These are phyloP conservation scores for Nysson spinosus DNA, from an alignment of 2,888 invertebrate species.

Conservation along the genomic window DNA sequence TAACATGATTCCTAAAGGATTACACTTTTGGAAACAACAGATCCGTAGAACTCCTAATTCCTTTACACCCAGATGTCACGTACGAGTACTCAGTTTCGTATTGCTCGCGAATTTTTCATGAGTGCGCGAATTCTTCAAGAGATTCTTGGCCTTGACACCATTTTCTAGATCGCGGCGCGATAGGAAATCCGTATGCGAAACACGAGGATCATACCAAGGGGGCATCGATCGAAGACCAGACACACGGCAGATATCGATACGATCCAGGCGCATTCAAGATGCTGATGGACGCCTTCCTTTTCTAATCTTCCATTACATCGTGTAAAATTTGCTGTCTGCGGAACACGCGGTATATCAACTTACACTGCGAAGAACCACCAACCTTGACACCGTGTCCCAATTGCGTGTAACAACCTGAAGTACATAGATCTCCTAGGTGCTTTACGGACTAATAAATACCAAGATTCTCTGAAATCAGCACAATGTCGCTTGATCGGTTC, in stretches of 20 bases:
- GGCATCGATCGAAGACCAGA: conserved; percentile 19
- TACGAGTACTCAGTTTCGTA: not conserved
- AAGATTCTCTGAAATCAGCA: too few relatives aligned
- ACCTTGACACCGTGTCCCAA: conserved; percentile 61
- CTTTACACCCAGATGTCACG: too few relatives aligned
- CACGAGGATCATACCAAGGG: conserved; percentile 5
- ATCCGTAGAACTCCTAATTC: not conserved
- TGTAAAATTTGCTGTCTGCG: conserved; percentile 14
- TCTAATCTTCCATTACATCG: conserved; percentile 31
- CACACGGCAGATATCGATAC: conserved; percentile 9
- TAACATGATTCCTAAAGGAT: too few relatives aligned
- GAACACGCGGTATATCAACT: conserved; percentile 12
- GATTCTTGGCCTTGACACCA: conserved; percentile 51
- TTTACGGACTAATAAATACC: too few relatives aligned
- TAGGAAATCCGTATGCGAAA: conserved; percentile 15
- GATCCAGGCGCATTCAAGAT: conserved; percentile 12
- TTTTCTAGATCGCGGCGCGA: conserved; percentile 35
- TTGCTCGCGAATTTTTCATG: not conserved
- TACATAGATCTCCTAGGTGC: conserved; percentile 11
- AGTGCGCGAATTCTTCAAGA: not conserved
- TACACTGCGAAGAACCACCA: conserved; percentile 21
- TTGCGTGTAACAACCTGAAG: conserved; percentile 31
- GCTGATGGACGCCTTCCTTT: conserved; percentile 4
- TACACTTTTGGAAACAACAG: too few relatives aligned
- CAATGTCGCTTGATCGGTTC: too few relatives aligned